These are phyloP conservation scores for Diadumene lineata DNA, from an alignment of 92 coral and sea anemone genomes.

Conservation along the genomic window DNA sequence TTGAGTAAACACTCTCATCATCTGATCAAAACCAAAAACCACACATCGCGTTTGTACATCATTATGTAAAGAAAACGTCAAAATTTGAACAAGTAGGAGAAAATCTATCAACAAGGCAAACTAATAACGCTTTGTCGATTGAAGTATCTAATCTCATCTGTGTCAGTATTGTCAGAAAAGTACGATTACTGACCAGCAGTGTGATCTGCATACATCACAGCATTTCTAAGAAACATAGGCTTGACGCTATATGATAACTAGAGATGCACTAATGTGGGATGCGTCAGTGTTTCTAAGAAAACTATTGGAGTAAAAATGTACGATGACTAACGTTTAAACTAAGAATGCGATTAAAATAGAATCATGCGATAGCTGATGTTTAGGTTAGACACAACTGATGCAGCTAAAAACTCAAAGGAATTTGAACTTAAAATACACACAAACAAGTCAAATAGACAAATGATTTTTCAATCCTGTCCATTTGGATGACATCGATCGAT, in stretches of 20 bases:
- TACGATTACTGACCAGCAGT: too few species aligned
- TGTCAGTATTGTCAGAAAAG: too few species aligned
- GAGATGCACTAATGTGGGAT: neutral
- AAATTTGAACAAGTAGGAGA: neutral
- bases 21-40: neutral
- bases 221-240: too few species aligned
- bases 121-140: too few species aligned
- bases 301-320: neutral
- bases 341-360: neutral
- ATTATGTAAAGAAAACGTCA: neutral
- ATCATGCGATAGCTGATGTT: neutral
- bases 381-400: too few species aligned
- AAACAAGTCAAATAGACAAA: neutral
- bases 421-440: too few species aligned
- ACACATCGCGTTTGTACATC: neutral
- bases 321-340: neutral
- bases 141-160: too few species aligned
- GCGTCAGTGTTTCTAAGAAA: neutral
- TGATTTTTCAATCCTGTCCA: neutral
- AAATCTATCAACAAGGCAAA: neutral
- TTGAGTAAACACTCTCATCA: neutral
- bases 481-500: neutral
- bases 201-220: too few species aligned
- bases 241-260: neutral
- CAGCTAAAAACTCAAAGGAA: too few species aligned